Conservation (phyloP, 1,140 invertebrate genomes). For the Hylyphantes graminicola region DNA sequence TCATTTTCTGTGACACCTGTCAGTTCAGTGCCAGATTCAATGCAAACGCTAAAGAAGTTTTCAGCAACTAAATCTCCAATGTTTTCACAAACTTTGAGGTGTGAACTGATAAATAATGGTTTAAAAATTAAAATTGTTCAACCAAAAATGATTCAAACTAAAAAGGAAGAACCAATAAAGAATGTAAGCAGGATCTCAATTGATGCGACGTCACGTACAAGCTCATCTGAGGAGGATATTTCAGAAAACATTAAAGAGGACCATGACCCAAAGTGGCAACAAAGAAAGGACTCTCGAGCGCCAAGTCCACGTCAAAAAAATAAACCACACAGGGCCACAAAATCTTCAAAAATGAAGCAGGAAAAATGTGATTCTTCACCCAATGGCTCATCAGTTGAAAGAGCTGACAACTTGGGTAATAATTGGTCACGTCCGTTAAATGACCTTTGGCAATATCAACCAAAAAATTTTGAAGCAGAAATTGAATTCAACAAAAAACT, state of each 20-base stretch:
- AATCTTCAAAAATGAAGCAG: neutral
- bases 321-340: neutral
- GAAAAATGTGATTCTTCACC: slow-evolving; percentile 4
- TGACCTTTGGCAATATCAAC: slow-evolving; percentile 66
- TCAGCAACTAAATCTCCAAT: neutral
- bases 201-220: no score
- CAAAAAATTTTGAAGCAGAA: slow-evolving; percentile 66
- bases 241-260: no score
- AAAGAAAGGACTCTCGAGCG: no score
- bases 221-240: no score
- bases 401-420: slow-evolving; percentile 10
- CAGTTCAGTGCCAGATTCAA: neutral
- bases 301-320: neutral
- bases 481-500: slow-evolving; percentile 66
- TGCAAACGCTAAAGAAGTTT: neutral
- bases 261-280: no score
- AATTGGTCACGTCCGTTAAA: slow-evolving; percentile 66
- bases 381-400: slow-evolving; percentile 14
- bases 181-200: neutral
- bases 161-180: neutral
- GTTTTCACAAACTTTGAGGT: slow-evolving; percentile 29
- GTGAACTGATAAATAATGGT: slow-evolving; percentile 36
- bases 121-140: slow-evolving; percentile 45
- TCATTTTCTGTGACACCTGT: slow-evolving; percentile 22
- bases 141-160: neutral